phyloP scores from a whole-genome alignment of 2,888 invertebrate species.

The Idaea biselata region DNA sequence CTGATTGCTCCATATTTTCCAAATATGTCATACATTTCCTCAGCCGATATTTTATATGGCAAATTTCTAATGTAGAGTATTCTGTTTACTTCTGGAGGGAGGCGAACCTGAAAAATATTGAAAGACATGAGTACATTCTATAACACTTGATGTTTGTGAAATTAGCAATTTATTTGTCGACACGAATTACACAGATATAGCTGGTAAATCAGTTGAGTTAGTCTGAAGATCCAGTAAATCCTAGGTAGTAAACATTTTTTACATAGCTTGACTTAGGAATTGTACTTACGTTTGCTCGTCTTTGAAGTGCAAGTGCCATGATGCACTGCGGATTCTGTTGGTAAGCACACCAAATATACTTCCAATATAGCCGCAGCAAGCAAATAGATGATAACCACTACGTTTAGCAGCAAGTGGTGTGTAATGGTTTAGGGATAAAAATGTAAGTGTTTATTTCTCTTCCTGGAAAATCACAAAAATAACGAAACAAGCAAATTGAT shows the following conservation, averaged over 20 bases:
- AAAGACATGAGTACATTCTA: background rate
- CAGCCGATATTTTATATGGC: constrained; percentile 99
- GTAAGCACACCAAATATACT: background rate
- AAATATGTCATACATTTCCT: constrained; percentile 99
- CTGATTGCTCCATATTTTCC: constrained; percentile 99
- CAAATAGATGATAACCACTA: no score
- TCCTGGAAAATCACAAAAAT: background rate
- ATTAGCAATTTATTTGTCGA: background rate
- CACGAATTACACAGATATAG: background rate
- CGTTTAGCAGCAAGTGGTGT: no score
- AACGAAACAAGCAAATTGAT: background rate
- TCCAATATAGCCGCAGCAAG: background rate
- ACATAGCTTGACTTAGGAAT: no score
- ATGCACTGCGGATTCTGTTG: constrained; percentile 8
- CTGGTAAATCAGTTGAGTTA: no score
- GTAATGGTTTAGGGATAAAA: no score
- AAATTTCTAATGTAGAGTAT: constrained; percentile 97
- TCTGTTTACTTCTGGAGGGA: constrained; percentile 99
- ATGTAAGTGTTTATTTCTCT: background rate
- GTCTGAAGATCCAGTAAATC: no score
- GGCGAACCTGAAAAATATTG: constrained; percentile 87
- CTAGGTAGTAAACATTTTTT: no score
- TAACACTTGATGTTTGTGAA: background rate
- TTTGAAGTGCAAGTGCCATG: constrained; percentile 87
- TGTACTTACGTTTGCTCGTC: constrained; percentile 88